Base-by-base conservation (phyloP, 2,888 invertebrate genomes). In the Microplitis manilae region DNA sequence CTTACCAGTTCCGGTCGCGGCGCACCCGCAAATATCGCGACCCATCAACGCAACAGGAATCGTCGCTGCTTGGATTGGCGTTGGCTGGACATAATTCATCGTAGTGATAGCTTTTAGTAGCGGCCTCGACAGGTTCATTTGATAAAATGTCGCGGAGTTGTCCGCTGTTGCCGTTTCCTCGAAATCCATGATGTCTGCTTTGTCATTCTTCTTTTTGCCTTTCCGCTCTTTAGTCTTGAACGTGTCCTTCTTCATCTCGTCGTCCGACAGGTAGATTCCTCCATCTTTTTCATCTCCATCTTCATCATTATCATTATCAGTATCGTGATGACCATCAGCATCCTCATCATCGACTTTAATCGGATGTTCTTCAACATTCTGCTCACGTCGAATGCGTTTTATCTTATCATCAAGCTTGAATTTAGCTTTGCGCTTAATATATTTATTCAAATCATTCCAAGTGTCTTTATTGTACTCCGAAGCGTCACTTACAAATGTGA, bases 1-100 rank as follows among this genome's bases (percentile, higher is more conserved):
- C 92, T 99, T 99, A 74, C 99, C 98, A 6, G 96, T 95, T 73
- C 99, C 99, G 0, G 99, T 99, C 0, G 98, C 98, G 40, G 99
- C 99, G 92, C 99, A 99, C 8, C 98, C 99, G 91, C 98, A 99
- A 83, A 99, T 94, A 90, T 99, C 99, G 84, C 96, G 94, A 15
- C 98, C 94, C 83, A 96, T 91, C 77, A 99, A 91, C 4, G 97
- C 98, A 8, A 98, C 93, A 0, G 99, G 99, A 88, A 99, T 96
- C 0, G 98, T 97, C 0, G 97, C 95, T 0, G 97, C 94, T 90
- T 99, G 99, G 86, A 99, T 98, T 0, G 98, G 98, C 0, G 99
- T 99, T 0, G 99, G 99, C 87, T 96, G 96, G 5, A 95, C 94
- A 90, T 96, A 99, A 83, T 96, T 97, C 90, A 98, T 92, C 1